Base-by-base conservation (phyloP, 1,140 invertebrate species). In the Drosophila lini region DNA sequence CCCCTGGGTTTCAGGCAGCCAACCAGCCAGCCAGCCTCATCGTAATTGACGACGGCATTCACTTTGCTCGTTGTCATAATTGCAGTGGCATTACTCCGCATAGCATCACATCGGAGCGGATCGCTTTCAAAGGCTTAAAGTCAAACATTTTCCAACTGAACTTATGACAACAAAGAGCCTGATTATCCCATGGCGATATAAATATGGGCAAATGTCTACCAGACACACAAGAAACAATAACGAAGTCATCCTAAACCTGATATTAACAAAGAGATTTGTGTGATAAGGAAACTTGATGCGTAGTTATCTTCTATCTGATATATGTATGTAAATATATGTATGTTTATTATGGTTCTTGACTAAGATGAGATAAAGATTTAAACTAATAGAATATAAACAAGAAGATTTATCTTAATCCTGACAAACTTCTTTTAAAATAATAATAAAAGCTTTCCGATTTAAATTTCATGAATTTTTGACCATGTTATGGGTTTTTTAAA, bases 1-100 rank as follows among this genome's bases (percentile, higher is more conserved):
- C 70, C 70, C 50, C 50, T 74, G 53, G 41, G 36, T 76, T 68
- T 28, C 50, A 36, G 53, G 11, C 41, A 59, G 40, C 0, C 48
- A 52, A 15, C 16, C 28, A 50, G 25, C 25, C 62, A 48, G 56
- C 16, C 63, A 38, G 16, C 56, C 34, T 55, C 48, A 53, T 53
- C 50, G 50, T 76, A 82, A 83, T 82, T 82, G 71, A 59, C 19
- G 40, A 52, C 57, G 73, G 78, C 81, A 84, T 84, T 84, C 81
- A 85, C 81, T 85, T 84, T 69, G 69, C 59, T 59, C 59, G 44
- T 71, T 36, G 47, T 71, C 68, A 81, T 78, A 78, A 78, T 78
- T 81, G 74, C 57, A 56, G 61, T 64, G 81, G 57, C 78, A 84
- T 65, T 38, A 55, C 45, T 68, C 65, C 31, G 68, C 64, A 68